Evolutionary conservation across 2,888 invertebrate genomes (phyloP).

Genomic region (Hanleya hanleyi): DNA sequence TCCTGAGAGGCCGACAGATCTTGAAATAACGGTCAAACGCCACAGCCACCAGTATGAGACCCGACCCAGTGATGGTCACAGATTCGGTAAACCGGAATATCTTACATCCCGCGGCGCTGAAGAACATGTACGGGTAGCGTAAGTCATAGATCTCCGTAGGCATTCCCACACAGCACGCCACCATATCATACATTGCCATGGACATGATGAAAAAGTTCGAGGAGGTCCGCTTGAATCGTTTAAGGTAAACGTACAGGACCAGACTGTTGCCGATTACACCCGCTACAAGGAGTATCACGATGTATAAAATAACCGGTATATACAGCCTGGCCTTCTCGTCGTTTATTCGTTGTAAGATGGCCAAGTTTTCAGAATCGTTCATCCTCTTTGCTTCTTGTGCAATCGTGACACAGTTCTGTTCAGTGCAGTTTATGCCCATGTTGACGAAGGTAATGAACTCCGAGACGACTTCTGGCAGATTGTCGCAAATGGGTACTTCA

Average conservation of each 20-base stretch:
- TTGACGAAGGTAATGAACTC: too few relatives aligned
- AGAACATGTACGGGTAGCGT: conserved; percentile 56
- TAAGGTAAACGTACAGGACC: conserved; percentile 55
- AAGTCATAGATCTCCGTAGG: conserved; percentile 59
- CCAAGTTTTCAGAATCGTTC: background rate
- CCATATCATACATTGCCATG: conserved; percentile 61
- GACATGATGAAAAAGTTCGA: conserved; percentile 62
- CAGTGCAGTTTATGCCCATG: too few relatives aligned
- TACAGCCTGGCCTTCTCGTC: conserved; percentile 49
- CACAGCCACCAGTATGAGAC: conserved; percentile 56
- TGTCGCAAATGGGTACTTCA: too few relatives aligned
- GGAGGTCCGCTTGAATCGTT: conserved; percentile 54
- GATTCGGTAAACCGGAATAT: conserved; percentile 52
- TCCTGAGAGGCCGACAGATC: conserved; percentile 56
- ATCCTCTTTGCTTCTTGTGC: too few relatives aligned
- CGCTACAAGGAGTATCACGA: conserved; percentile 49
- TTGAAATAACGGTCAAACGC: conserved; percentile 64
- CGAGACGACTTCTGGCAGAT: too few relatives aligned
- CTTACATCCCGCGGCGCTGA: conserved; percentile 54
- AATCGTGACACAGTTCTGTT: too few relatives aligned
- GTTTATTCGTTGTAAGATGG: conserved; percentile 44
- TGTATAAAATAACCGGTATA: conserved; percentile 56
- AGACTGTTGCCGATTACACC: conserved; percentile 57
- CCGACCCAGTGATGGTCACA: conserved; percentile 57
- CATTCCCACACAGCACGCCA: conserved; percentile 57